phyloP scores from a whole-genome alignment of 2,797 vertebrate species.

The Chrysolophus pictus region DNA sequence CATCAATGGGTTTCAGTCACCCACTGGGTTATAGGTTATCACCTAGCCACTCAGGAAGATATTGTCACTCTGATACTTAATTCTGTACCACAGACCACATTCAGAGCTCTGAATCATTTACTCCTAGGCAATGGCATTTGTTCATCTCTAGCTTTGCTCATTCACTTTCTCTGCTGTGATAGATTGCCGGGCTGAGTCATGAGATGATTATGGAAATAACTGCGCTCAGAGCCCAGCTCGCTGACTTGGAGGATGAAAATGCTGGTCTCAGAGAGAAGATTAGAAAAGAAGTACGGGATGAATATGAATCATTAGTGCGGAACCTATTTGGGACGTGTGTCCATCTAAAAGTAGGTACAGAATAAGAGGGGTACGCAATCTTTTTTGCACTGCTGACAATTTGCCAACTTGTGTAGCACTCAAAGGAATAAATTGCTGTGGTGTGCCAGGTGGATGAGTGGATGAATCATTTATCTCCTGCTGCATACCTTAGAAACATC shows the following conservation, averaged over 20 bases:
- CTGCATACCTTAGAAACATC: constrained; percentile 22
- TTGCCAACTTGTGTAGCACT: background rate
- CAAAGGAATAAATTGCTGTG: background rate
- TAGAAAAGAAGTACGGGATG: constrained; percentile 73
- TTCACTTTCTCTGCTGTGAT: constrained; percentile 13
- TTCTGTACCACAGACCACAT: background rate
- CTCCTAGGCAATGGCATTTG: background rate
- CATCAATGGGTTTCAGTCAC: background rate
- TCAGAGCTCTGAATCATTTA: background rate
- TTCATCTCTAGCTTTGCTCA: background rate
- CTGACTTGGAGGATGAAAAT: constrained; percentile 78
- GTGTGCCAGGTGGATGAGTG: constrained; percentile 26
- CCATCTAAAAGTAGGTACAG: constrained; percentile 79
- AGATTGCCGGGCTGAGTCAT: constrained; percentile 76
- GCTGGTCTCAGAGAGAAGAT: constrained; percentile 69
- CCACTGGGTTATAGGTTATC: background rate
- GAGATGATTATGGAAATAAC: constrained; percentile 82
- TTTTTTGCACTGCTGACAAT: background rate
- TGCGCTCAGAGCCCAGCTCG: constrained; percentile 73
- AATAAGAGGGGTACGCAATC: background rate
- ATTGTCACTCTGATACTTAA: background rate
- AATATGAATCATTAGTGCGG: constrained; percentile 78
- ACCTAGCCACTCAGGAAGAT: background rate
- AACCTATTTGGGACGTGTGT: constrained; percentile 80
- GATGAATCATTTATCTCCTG: constrained; percentile 48